Percentiles rank a stretch among this genome's conserved stretches.
Conservation (phyloP, 1,140 invertebrate species). For the Megalopta genalis region DNA sequence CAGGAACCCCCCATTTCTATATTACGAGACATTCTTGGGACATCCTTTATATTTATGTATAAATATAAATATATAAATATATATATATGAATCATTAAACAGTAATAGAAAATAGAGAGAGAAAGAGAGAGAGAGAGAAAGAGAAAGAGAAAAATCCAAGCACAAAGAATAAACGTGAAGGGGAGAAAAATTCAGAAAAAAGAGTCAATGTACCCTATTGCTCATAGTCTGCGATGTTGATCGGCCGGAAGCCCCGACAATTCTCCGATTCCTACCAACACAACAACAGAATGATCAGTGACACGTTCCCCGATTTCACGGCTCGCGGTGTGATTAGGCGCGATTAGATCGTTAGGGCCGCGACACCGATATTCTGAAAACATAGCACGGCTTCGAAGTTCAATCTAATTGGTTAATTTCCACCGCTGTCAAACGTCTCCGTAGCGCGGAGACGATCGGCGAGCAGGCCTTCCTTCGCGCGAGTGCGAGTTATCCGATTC, state of each 20-base stretch:
- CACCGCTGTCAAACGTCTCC: background rate
- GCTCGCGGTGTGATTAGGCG: slow-evolving; percentile 44
- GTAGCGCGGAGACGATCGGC: background rate
- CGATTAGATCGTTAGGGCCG: slow-evolving; percentile 7
- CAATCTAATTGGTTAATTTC: background rate
- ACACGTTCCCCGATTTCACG: slow-evolving; percentile 48
- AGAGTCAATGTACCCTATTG: slow-evolving; percentile 78
- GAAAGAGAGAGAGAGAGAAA: slow-evolving; percentile 52
- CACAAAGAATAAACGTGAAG: slow-evolving; percentile 60
- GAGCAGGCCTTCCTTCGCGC: background rate
- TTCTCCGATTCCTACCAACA: slow-evolving; percentile 79
- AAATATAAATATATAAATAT: background rate
- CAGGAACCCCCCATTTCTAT: no score
- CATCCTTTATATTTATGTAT: background rate
- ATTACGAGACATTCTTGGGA: no score
- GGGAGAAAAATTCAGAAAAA: slow-evolving; percentile 64
- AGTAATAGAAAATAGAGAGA: slow-evolving; percentile 53
- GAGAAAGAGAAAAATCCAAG: slow-evolving; percentile 56
- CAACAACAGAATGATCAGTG: slow-evolving; percentile 75
- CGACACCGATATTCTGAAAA: background rate
- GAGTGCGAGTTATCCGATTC: background rate
- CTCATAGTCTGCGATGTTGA: slow-evolving; percentile 78
- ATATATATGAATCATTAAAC: slow-evolving; percentile 41
- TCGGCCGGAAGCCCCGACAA: slow-evolving; percentile 74
- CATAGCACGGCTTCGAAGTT: background rate